Evolutionary conservation across 2,113 vertebrate species (phyloP).

Genomic region (Astur gentilis): DNA sequence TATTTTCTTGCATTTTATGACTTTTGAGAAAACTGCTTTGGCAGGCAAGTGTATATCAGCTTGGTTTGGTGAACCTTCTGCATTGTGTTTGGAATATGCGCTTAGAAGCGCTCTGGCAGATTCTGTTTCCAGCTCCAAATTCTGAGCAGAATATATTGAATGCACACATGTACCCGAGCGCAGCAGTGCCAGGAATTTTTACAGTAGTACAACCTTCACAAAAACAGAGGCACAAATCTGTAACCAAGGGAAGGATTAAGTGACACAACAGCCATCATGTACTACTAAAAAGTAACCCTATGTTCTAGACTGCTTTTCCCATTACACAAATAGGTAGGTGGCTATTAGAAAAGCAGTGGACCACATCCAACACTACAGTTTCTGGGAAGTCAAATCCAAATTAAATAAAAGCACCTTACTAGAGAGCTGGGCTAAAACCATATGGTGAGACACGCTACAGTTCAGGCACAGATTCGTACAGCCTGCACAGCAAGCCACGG

Average conservation of each 20-base stretch:
- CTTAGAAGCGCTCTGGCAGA: background rate
- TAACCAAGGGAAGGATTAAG: background rate
- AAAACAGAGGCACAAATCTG: background rate
- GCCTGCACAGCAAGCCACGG: background rate
- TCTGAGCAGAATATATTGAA: constrained; percentile 6
- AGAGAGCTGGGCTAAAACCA: background rate
- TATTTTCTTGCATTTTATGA: constrained; percentile 37
- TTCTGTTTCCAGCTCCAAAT: constrained; percentile 24
- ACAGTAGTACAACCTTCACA: constrained; percentile 4
- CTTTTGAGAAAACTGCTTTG: constrained; percentile 25
- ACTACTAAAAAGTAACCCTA: background rate
- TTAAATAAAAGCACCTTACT: background rate
- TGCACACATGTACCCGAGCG: background rate
- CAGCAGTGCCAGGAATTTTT: constrained; percentile 19
- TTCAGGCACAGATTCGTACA: background rate
- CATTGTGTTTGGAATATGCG: background rate
- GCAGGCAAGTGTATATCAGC: background rate
- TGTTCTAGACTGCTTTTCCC: background rate
- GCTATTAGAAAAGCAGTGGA: background rate
- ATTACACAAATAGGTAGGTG: background rate
- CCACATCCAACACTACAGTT: background rate
- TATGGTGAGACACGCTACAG: background rate
- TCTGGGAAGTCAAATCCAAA: background rate
- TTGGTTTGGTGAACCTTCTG: constrained; percentile 28
- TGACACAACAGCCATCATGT: background rate